phyloP scores from a whole-genome alignment of 2,113 vertebrate genomes.

The Tricholaema leucomelas region DNA sequence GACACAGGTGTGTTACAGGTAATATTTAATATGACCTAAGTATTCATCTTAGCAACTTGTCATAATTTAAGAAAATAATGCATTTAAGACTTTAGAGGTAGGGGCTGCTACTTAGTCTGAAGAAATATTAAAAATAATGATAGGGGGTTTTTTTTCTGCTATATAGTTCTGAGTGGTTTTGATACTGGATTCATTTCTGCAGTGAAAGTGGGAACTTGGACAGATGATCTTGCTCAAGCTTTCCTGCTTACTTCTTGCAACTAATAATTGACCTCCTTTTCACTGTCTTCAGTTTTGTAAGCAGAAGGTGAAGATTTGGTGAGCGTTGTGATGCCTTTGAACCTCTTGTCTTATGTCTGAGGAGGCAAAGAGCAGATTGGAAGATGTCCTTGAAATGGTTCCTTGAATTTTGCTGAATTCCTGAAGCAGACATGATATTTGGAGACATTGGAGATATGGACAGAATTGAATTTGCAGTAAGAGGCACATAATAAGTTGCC shows the following conservation, averaged over 20 bases:
- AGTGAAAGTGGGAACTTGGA: background rate
- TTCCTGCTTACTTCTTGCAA: background rate
- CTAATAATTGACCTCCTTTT: background rate
- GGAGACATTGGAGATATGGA: accelerated
- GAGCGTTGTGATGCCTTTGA: background rate
- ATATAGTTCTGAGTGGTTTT: background rate
- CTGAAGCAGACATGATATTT: background rate
- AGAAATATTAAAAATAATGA: background rate
- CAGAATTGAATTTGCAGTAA: background rate
- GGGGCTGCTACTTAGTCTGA: background rate
- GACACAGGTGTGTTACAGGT: background rate
- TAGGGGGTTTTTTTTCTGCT: background rate
- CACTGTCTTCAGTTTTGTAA: background rate
- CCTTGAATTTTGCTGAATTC: background rate
- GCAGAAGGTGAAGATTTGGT: background rate
- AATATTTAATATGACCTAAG: background rate
- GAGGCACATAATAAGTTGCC: background rate
- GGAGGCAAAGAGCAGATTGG: background rate
- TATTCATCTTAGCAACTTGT: background rate
- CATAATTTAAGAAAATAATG: background rate
- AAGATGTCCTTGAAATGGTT: background rate
- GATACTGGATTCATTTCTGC: background rate
- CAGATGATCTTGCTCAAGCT: background rate
- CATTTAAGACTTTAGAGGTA: background rate
- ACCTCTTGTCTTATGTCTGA: background rate